Conservation (phyloP, 2,797 vertebrate species). For the Clarias pachynema region DNA sequence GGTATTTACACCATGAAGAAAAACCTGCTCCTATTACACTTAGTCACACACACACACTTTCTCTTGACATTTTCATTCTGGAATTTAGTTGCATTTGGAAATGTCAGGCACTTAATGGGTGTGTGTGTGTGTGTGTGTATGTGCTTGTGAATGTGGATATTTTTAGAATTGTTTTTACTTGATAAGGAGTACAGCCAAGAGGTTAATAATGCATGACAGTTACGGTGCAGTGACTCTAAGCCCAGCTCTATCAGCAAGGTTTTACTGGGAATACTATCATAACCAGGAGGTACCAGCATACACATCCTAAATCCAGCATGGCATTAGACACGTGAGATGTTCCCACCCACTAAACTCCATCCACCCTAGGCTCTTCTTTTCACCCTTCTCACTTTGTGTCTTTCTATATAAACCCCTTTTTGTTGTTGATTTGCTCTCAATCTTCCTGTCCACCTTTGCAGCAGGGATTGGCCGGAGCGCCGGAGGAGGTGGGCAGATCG, state of each 20-base stretch:
- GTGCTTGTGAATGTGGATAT: background rate
- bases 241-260: background rate
- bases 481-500: constrained; percentile 69
- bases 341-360: background rate
- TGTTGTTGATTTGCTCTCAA: background rate
- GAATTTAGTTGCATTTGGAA: constrained; percentile 27
- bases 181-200: background rate
- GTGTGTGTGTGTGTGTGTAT: too few relatives aligned
- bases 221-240: background rate
- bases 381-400: background rate
- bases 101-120: background rate
- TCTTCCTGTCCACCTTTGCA: background rate
- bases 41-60: constrained; percentile 10
- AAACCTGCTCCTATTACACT: constrained; percentile 56
- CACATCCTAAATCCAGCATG: background rate
- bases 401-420: background rate
- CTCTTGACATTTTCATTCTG: constrained; percentile 28
- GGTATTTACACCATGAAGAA: constrained; percentile 63
- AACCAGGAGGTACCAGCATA: background rate
- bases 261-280: background rate
- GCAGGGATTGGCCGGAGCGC: constrained; percentile 55
- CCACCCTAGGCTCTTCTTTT: background rate
- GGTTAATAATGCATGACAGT: background rate
- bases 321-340: background rate
- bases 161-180: background rate